A percentile compares a stretch with the other conserved stretches of the same genome.
Conservation (phyloP, 1,140 invertebrate genomes). For the Hyles euphorbiae region DNA sequence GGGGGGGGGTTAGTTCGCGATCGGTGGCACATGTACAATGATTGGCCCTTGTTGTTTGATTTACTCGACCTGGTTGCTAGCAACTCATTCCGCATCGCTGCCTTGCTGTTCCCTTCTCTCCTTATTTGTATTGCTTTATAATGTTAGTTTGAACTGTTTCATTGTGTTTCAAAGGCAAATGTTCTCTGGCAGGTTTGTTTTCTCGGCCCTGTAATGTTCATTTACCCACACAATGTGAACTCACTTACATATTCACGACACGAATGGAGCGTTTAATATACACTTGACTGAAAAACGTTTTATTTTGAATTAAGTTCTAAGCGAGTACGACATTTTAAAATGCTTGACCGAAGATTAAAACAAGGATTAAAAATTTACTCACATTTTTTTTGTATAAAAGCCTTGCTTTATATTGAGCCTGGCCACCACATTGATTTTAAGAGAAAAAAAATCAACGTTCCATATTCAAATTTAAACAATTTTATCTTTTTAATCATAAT, state of each 20-base stretch:
- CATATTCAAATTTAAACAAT: too few species aligned
- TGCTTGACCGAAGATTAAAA: too few species aligned
- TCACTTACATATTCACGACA: slow-evolving; percentile 11
- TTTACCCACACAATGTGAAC: slow-evolving; percentile 9
- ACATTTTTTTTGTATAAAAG: too few species aligned
- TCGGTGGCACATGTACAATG: slow-evolving; percentile 38
- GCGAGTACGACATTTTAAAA: too few species aligned
- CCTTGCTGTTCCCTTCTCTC: slow-evolving; percentile 17
- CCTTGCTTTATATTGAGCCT: too few species aligned
- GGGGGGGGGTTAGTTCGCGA: neutral
- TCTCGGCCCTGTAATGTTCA: slow-evolving; percentile 2
- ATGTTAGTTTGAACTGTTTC: slow-evolving; percentile 15
- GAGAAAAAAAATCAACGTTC: too few species aligned
- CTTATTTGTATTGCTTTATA: slow-evolving; percentile 21
- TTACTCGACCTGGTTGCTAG: slow-evolving; percentile 46
- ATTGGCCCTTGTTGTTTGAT: slow-evolving; percentile 60
- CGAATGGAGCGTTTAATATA: neutral
- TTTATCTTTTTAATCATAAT: too few species aligned
- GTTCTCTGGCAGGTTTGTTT: slow-evolving; percentile 4
- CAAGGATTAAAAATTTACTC: too few species aligned
- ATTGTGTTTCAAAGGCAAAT: slow-evolving; percentile 13
- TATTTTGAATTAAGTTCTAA: neutral
- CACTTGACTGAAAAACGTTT: slow-evolving; percentile 3
- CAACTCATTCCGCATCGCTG: slow-evolving; percentile 30
- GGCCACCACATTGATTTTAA: too few species aligned